A percentile compares a stretch with the other conserved stretches of the same genome.
phyloP scores from a whole-genome alignment of 2,888 invertebrate genomes.

The Polyommatus icarus region DNA sequence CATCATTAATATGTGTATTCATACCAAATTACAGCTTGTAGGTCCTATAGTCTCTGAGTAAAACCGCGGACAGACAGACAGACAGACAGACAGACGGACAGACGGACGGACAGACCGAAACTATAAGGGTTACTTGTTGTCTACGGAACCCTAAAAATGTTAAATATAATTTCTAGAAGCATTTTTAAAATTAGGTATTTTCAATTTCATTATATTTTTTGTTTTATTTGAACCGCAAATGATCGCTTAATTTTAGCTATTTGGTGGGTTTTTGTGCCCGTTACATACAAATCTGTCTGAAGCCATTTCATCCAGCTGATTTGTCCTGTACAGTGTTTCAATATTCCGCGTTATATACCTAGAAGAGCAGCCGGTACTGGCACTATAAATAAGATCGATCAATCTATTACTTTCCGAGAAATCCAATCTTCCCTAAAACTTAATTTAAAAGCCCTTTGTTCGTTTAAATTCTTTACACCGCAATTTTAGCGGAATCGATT shows the following conservation, averaged over 20 bases:
- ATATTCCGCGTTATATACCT: not conserved
- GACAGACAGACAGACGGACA: no score
- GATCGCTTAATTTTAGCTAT: not conserved
- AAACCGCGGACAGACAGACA: no score
- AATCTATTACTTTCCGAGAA: not conserved
- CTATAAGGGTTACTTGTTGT: no score
- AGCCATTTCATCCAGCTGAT: not conserved
- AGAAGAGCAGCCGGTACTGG: not conserved
- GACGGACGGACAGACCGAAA: no score
- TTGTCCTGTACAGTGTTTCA: not conserved
- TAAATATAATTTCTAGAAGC: not conserved
- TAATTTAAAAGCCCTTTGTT: not conserved
- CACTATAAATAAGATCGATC: slow-evolving; percentile 1
- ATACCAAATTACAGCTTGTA: no score
- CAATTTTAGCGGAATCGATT: not conserved
- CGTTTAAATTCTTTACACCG: not conserved
- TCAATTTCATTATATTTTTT: not conserved
- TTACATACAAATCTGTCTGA: not conserved
- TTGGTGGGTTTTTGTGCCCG: not conserved
- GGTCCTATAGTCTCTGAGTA: no score
- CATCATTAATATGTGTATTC: no score
- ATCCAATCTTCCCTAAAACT: not conserved
- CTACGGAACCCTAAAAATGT: no score
- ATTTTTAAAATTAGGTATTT: not conserved
- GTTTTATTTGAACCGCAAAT: not conserved